Evolutionary conservation across 2,113 vertebrate species (phyloP).

Genomic region (Bubalus kerabau): DNA sequence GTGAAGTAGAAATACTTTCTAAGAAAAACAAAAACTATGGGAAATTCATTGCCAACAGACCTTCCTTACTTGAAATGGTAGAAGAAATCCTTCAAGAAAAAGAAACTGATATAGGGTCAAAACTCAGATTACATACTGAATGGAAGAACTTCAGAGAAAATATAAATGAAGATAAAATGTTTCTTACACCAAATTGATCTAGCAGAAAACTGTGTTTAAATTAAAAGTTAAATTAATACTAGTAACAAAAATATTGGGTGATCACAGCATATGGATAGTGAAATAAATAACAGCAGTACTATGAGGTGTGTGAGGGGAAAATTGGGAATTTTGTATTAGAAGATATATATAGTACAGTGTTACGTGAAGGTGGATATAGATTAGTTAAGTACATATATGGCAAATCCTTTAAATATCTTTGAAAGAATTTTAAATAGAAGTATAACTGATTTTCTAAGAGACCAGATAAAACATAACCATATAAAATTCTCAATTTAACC

Average conservation of each 20-base stretch:
- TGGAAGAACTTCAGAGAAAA: not conserved
- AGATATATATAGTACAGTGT: not conserved
- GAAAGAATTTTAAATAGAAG: not conserved
- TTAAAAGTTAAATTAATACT: not conserved
- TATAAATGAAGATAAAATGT: not conserved
- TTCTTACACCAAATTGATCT: not conserved
- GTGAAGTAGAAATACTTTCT: not conserved
- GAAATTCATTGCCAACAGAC: not conserved
- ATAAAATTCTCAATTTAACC: not conserved
- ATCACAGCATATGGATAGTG: fast-evolving
- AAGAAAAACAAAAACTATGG: not conserved
- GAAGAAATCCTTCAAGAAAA: not conserved
- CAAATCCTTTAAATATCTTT: too few species aligned
- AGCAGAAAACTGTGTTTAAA: not conserved
- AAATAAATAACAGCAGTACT: fast-evolving
- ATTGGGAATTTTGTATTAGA: fast-evolving
- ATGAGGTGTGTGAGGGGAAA: too few species aligned
- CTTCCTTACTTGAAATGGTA: not conserved
- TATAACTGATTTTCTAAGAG: not conserved
- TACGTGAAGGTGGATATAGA: too few species aligned
- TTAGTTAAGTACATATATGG: not conserved
- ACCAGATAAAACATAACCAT: not conserved
- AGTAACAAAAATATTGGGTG: not conserved
- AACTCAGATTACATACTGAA: not conserved
- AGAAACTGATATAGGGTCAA: too few species aligned